Conservation (phyloP, 2,888 invertebrate species). For the Brenthis daphne region DNA sequence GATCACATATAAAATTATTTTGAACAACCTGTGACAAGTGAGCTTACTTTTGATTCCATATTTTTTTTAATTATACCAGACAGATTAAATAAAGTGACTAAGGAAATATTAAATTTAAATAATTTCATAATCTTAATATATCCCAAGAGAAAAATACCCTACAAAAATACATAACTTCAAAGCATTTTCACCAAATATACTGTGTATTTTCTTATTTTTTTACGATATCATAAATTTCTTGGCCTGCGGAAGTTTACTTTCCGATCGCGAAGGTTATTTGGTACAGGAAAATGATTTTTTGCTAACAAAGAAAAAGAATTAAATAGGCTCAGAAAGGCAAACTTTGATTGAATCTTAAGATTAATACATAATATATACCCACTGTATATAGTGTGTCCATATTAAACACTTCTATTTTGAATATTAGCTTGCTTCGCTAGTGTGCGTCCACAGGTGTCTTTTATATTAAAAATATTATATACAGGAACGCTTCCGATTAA, state of each 20-base stretch:
- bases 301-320: slow-evolving; percentile 40
- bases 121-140: not conserved
- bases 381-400: not conserved
- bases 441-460: no score
- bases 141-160: slow-evolving; percentile 18
- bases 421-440: no score
- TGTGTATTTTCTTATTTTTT: slow-evolving; percentile 44
- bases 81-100: not conserved
- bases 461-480: no score
- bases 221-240: slow-evolving; percentile 48
- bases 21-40: no score
- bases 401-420: no score
- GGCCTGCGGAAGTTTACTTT: slow-evolving; percentile 44
- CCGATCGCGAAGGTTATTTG: slow-evolving; percentile 42
- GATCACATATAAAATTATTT: no score
- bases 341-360: slow-evolving; percentile 32
- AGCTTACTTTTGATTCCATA: no score
- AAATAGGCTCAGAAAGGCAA: slow-evolving; percentile 31
- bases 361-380: slow-evolving; percentile 13
- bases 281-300: slow-evolving; percentile 44
- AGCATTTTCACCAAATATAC: slow-evolving; percentile 34
- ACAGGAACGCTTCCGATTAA: no score
- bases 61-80: not conserved
- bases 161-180: slow-evolving; percentile 24
- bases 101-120: not conserved